These are phyloP conservation scores for Drosophila leontia DNA, from an alignment of 1,140 invertebrate species.

Conservation along the genomic window DNA sequence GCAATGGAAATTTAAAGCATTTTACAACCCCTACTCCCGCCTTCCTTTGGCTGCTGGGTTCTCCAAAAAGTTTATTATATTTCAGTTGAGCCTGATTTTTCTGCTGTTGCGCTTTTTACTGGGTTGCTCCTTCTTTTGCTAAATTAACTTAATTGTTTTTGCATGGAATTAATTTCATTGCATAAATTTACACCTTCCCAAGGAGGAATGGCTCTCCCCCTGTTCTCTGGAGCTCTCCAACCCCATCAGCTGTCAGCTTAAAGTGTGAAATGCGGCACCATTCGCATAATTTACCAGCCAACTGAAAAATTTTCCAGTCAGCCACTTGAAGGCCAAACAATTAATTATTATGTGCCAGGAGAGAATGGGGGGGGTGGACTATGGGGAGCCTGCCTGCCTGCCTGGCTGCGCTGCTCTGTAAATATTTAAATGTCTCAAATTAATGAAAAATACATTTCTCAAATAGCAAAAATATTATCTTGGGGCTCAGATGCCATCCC, in stretches of 20 bases:
- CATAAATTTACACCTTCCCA: constrained; percentile 78
- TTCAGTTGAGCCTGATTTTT: constrained; percentile 79
- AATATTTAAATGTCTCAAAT: constrained; percentile 80
- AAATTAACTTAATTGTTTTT: constrained; percentile 84
- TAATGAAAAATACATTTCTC: constrained; percentile 79
- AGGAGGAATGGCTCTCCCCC: constrained; percentile 1
- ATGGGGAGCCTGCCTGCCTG: not conserved
- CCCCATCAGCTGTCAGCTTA: constrained; percentile 63
- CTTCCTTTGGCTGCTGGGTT: not conserved
- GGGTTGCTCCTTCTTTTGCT: constrained; percentile 60
- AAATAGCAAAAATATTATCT: constrained; percentile 75
- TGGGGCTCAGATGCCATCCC: constrained; percentile 21
- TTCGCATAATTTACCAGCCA: constrained; percentile 72
- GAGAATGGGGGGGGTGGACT: not conserved
- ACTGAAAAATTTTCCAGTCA: constrained; percentile 62
- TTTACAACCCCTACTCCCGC: constrained; percentile 29
- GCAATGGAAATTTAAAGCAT: constrained; percentile 78
- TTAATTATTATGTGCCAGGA: constrained; percentile 71
- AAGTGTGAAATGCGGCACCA: constrained; percentile 79
- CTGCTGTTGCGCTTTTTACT: constrained; percentile 66
- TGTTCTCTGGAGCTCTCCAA: not conserved
- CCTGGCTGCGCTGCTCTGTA: constrained; percentile 45
- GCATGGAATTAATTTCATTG: constrained; percentile 82
- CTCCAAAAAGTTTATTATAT: constrained; percentile 77
- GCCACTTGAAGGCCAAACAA: constrained; percentile 71